Percentiles rank a stretch among this genome's conserved stretches.
Evolutionary conservation across 2,888 invertebrate genomes (phyloP).

Genomic region (Liopterus haemorrhoidalis): DNA sequence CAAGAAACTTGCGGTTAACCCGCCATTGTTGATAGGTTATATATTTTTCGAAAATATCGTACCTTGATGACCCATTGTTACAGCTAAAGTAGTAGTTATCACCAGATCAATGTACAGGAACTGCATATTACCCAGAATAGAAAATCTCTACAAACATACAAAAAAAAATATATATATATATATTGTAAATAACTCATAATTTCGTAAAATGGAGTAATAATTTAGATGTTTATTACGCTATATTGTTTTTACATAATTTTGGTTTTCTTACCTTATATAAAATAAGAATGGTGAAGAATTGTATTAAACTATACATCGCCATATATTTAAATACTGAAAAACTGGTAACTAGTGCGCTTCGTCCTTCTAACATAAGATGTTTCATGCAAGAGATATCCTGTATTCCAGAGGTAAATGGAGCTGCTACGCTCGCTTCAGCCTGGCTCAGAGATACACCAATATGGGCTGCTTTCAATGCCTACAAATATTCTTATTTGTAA

Average conservation of each 20-base stretch:
- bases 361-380: constrained; percentile 72
- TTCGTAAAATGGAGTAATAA: background rate
- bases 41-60: constrained; percentile 35
- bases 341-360: constrained; percentile 81
- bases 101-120: constrained; percentile 75
- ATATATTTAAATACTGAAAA: constrained; percentile 89
- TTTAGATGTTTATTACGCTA: background rate
- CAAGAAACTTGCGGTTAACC: background rate
- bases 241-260: background rate
- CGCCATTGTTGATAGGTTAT: background rate
- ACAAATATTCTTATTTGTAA: too few species aligned
- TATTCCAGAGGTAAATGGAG: constrained; percentile 80
- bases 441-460: constrained; percentile 83
- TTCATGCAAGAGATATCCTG: constrained; percentile 79
- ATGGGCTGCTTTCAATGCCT: constrained; percentile 79
- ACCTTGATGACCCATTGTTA: constrained; percentile 60
- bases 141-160: constrained; percentile 50
- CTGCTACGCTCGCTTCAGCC: constrained; percentile 83
- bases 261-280: constrained; percentile 60
- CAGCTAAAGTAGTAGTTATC: constrained; percentile 66
- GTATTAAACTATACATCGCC: constrained; percentile 84
- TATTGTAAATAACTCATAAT: constrained; percentile 6
- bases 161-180: constrained; percentile 11
- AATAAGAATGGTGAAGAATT: constrained; percentile 77
- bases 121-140: constrained; percentile 68